These are phyloP conservation scores for Strigamia transsilvanica DNA, from an alignment of 2,888 invertebrate genomes.

Conservation along the genomic window DNA sequence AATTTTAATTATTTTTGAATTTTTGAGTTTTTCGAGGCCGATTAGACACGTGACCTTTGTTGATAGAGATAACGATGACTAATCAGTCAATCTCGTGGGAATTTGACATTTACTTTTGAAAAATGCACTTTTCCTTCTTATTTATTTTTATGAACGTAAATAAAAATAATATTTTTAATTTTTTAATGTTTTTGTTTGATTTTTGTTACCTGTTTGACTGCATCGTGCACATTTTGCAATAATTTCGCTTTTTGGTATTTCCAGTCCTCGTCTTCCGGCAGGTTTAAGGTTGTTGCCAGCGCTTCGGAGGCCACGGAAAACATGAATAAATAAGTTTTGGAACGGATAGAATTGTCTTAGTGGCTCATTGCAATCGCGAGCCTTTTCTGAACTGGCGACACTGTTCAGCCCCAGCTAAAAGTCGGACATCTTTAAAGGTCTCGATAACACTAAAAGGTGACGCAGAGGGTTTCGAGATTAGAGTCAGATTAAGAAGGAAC, in stretches of 20 bases:
- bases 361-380: not conserved
- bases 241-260: constrained; percentile 51
- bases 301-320: not conserved
- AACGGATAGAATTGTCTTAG: not conserved
- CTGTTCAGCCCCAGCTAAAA: not conserved
- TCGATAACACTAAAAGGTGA: not conserved
- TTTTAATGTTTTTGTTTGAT: not conserved
- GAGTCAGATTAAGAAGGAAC: not conserved
- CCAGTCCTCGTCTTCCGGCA: constrained; percentile 26
- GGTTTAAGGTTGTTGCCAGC: no score
- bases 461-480: not conserved
- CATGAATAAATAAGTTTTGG: not conserved
- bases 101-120: no score
- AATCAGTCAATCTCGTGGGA: no score
- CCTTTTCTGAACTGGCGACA: not conserved
- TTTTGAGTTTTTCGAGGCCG: no score
- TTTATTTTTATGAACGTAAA: no score
- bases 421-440: not conserved
- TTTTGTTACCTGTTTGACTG: constrained; percentile 55
- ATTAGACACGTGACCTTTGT: no score
- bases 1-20: no score
- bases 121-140: no score
- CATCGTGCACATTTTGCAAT: constrained; percentile 52
- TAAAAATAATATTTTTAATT: no score
- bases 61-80: no score